Conservation (phyloP, 1,140 invertebrate genomes). For the Drosophila busckii region DNA sequence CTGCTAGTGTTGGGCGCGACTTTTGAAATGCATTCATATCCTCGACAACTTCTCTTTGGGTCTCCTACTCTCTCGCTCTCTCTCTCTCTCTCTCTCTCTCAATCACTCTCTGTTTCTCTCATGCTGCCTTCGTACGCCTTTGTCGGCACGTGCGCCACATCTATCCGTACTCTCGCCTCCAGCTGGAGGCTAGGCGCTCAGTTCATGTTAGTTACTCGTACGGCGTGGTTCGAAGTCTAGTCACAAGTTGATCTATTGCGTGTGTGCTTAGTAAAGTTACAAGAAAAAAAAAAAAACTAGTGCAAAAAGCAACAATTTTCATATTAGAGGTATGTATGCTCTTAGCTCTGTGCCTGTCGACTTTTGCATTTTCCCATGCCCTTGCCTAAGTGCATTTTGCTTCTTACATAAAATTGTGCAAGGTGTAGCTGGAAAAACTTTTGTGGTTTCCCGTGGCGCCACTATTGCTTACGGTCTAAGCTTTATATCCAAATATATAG, state of each 20-base stretch:
- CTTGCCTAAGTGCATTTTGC: background rate
- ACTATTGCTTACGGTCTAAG: constrained; percentile 30
- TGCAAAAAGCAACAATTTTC: constrained; percentile 2
- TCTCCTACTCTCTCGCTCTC: constrained; percentile 11
- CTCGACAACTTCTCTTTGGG: constrained; percentile 36
- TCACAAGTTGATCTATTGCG: constrained; percentile 6
- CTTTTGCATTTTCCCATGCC: too few relatives aligned
- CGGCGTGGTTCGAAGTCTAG: constrained; percentile 53
- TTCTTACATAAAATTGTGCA: constrained; percentile 11
- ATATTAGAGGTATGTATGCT: too few relatives aligned
- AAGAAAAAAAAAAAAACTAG: constrained; percentile 10
- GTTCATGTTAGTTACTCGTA: constrained; percentile 61
- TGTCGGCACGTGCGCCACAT: constrained; percentile 35
- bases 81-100: constrained; percentile 14
- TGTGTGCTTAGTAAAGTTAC: background rate
- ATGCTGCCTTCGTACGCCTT: constrained; percentile 24
- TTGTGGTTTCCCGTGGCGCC: background rate
- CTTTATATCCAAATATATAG: background rate
- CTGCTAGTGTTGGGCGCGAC: background rate
- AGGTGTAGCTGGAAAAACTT: background rate
- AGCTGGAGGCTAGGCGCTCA: constrained; percentile 33
- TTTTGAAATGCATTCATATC: constrained; percentile 40
- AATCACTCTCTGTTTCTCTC: background rate
- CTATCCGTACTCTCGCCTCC: background rate
- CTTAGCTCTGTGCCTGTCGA: too few relatives aligned